Conservation (phyloP, 2,888 invertebrate genomes). For the Tenthredo mesomela region DNA sequence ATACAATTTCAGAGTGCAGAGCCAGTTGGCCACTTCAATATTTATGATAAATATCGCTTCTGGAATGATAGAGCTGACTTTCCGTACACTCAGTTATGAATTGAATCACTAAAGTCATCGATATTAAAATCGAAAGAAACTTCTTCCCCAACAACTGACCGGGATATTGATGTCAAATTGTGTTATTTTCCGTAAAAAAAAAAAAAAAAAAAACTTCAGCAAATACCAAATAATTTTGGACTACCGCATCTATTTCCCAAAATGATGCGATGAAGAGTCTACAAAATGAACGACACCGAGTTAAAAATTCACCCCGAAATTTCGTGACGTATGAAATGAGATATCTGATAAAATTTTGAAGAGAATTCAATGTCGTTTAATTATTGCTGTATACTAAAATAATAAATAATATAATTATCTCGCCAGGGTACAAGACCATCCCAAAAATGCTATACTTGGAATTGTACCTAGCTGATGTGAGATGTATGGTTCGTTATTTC, state of each 20-base stretch:
- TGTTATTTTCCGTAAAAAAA: neutral
- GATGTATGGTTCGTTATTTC: neutral
- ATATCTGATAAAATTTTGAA: neutral
- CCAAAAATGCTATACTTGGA: constrained; percentile 49
- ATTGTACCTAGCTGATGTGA: constrained; percentile 8
- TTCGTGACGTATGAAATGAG: neutral
- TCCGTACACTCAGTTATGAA: neutral
- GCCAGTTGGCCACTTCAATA: neutral
- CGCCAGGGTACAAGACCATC: constrained; percentile 36
- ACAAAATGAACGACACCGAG: neutral
- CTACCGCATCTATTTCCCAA: neutral
- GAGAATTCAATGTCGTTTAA: neutral
- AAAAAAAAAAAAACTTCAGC: neutral
- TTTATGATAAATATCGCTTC: neutral
- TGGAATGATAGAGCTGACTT: neutral
- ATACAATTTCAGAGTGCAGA: neutral
- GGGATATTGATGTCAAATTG: neutral
- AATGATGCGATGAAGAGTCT: neutral
- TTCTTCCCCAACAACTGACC: neutral
- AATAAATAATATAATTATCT: neutral
- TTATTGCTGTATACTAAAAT: neutral
- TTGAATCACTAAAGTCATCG: neutral
- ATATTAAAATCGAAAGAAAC: neutral
- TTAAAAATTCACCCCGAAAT: neutral
- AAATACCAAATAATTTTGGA: neutral